Base-by-base conservation (phyloP, 2,888 invertebrate genomes). In the Thera obeliscata region DNA sequence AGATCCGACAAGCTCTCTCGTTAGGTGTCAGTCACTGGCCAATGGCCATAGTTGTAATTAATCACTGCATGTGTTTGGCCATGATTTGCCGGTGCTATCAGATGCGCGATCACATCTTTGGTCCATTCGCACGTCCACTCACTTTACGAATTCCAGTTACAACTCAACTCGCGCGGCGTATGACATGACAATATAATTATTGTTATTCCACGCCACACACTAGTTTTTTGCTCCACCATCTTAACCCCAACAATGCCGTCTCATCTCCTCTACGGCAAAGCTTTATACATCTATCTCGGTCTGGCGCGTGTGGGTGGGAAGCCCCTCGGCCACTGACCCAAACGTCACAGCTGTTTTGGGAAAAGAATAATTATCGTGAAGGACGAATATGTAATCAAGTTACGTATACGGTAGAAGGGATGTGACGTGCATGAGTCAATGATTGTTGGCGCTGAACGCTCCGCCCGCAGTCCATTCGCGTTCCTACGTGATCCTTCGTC, bases 281-380 rank as follows among this genome's bases (percentile, higher is more conserved):
- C 56, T 67, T 60, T 58, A 69, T 74, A 75, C 76, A 22, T 69
- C 67, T 56, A 62, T 83, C 79, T 79, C 79, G 59, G 74, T 83
- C 78, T 70, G 52, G 33, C 79, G 64, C 68, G 81, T 79, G 83
- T 86, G 84, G 85, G 86, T 85, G 82, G 80, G 66, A 41, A 75
- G 77, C 77, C 78, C 83, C 79, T 76, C 82, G 88, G 86, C 73
- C 87, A 82, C 69, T 85, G 88, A 89, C 86, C 89, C 77, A 79
- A 69, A 72, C 69, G 76, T 69, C 76, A 81, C 88, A 87, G 89
- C 87, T 88, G 88, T 86, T 87, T 87, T 82, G 67, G 78, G 81
- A 78, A 81, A 78, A 82, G 76, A 80, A 78, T 78, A 79, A 78
- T 73, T 69, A 78, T 73, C 66, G 76, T 73, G 76, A 76, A 77